Conservation (phyloP, 2,797 vertebrate species). For the Labeo calbasu region DNA sequence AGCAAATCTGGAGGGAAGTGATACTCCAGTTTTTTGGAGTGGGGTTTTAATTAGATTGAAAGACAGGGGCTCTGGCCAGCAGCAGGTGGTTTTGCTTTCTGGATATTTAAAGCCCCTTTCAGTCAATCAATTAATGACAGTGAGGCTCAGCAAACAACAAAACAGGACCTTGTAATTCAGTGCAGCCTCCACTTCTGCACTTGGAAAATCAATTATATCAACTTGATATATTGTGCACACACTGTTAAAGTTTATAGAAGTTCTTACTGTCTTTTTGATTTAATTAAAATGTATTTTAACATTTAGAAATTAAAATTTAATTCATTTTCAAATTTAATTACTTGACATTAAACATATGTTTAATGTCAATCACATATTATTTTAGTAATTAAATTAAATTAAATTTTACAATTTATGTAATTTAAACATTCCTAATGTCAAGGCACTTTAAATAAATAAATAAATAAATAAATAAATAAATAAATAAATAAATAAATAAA, state of each 20-base stretch:
- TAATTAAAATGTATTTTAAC: too few relatives aligned
- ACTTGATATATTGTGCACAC: not conserved
- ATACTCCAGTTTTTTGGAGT: conserved; percentile 50
- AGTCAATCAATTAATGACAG: conserved; percentile 57
- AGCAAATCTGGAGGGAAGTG: conserved; percentile 53
- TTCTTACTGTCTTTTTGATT: too few relatives aligned
- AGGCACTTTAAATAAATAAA: too few relatives aligned
- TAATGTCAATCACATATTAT: not conserved
- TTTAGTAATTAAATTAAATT: not conserved
- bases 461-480: too few relatives aligned
- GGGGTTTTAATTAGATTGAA: conserved; percentile 61
- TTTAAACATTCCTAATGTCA: not conserved
- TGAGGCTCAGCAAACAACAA: conserved; percentile 34
- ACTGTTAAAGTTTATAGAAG: not conserved
- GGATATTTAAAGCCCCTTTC: conserved; percentile 47
- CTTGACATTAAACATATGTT: too few relatives aligned
- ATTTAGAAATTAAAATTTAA: too few relatives aligned
- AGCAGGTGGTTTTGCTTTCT: conserved; percentile 50
- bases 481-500: too few relatives aligned
- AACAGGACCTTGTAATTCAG: conserved; percentile 38
- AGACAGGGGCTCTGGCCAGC: conserved; percentile 36
- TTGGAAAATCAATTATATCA: conserved; percentile 18
- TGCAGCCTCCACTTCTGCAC: not conserved
- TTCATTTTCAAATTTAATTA: too few relatives aligned
- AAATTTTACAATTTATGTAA: too few relatives aligned